Conservation (phyloP, 2,888 invertebrate genomes). For the Plemyria rubiginata region DNA sequence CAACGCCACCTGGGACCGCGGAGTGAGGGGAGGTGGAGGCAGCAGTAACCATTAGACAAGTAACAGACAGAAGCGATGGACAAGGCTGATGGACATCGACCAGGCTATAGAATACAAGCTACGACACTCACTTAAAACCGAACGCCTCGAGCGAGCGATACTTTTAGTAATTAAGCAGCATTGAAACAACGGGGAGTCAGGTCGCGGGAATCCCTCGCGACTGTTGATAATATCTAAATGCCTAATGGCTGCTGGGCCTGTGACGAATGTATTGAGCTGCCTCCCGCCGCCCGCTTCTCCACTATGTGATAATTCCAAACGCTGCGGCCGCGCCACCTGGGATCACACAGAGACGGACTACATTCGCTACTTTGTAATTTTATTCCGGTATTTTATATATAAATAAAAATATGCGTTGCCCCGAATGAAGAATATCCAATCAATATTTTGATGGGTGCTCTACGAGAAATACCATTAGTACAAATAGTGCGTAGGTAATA, state of each 20-base stretch:
- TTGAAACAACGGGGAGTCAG: constrained; percentile 73
- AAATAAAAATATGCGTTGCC: neutral
- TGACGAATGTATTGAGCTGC: constrained; percentile 82
- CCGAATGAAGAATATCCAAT: too few relatives aligned
- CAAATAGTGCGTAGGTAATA: too few relatives aligned
- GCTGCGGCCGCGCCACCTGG: constrained; percentile 85
- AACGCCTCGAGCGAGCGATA: constrained; percentile 69
- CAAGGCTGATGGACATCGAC: constrained; percentile 47
- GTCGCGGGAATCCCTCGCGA: constrained; percentile 79
- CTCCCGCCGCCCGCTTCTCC: constrained; percentile 69
- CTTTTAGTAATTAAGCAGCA: constrained; percentile 81
- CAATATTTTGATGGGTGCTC: too few relatives aligned
- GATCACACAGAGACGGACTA: constrained; percentile 77
- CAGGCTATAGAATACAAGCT: constrained; percentile 23
- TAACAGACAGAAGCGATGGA: constrained; percentile 61
- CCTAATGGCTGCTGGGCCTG: constrained; percentile 86
- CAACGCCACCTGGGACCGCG: constrained; percentile 76
- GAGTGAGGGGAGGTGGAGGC: constrained; percentile 37
- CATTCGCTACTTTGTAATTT: constrained; percentile 20
- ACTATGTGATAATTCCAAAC: constrained; percentile 86
- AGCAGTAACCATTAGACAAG: constrained; percentile 53
- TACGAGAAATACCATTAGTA: too few relatives aligned
- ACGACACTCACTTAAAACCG: constrained; percentile 49
- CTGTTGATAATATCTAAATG: constrained; percentile 85
- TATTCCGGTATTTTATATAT: constrained; percentile 4